Evolutionary conservation across 1,140 invertebrate genomes (phyloP).

Genomic region (Temnothorax curvispinosus): DNA sequence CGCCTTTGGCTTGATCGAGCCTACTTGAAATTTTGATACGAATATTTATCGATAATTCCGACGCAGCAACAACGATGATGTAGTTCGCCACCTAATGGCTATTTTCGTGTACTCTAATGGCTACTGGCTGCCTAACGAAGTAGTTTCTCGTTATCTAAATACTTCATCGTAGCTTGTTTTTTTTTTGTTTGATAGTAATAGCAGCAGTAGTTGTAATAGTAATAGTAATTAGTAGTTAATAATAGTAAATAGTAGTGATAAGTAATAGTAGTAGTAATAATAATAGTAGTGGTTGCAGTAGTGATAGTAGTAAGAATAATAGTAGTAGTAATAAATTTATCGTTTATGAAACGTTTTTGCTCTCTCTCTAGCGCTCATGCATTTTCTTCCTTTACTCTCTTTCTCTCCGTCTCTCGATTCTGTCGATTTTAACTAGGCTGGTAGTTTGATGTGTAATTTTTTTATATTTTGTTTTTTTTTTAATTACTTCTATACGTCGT

Average conservation of each 20-base stretch:
- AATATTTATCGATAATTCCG: conserved; percentile 69
- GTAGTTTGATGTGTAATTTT: conserved; percentile 67
- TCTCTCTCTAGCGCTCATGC: conserved; percentile 10
- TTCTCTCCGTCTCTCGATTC: background rate
- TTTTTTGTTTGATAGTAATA: conserved; percentile 58
- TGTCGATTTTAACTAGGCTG: conserved; percentile 73
- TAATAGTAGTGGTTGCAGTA: conserved; percentile 72
- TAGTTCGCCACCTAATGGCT: conserved; percentile 68
- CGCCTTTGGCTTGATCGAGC: conserved; percentile 32
- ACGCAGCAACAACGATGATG: conserved; percentile 50
- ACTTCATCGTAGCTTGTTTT: conserved; percentile 67
- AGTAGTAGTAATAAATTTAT: conserved; percentile 77
- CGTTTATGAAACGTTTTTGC: conserved; percentile 55
- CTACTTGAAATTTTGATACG: conserved; percentile 65
- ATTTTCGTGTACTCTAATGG: conserved; percentile 74
- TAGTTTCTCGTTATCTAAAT: conserved; percentile 74
- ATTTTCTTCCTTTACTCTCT: background rate
- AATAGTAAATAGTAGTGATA: conserved; percentile 74
- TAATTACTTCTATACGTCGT: conserved; percentile 53
- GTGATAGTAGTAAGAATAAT: conserved; percentile 73
- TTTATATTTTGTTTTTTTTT: conserved; percentile 29
- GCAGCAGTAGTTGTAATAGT: conserved; percentile 61
- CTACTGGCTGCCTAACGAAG: conserved; percentile 80
- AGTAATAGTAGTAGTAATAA: conserved; percentile 69
- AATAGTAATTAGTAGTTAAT: conserved; percentile 62